Evolutionary conservation across 1,140 invertebrate genomes (phyloP), one percentile per base, ranked within the genome.

Genomic region (Drosophila triauraria): DNA sequence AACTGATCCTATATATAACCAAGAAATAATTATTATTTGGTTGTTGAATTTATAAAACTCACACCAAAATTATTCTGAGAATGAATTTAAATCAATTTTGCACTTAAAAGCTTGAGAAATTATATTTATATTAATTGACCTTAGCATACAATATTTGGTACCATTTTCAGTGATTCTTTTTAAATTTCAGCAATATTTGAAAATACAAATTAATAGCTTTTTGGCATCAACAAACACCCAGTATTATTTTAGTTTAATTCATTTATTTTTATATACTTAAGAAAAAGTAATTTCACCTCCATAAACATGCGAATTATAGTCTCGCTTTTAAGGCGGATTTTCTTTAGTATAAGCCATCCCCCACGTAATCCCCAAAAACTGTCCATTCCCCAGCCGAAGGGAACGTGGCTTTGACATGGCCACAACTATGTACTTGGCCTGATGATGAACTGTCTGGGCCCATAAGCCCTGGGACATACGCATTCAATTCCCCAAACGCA

Each of bases 401-500:
- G 17, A 25, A 43, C 35, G 15, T 23, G 46, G 13, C 25, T 48
- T 27, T 25, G 43, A 10, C 65, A 17, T 57, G 25, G n/a, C 38
- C 53, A 59, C 64, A 54, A 70, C 75, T 78, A n/a, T n/a, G n/a
- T n/a, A 82, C 84, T 83, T 75, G 76, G 82, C 79, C 88, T 84
- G 77, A 88, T 88, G 84, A 87, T 87, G 84, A 84, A 87, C 84
- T 87, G 84, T 68, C 80, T 54, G 75, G 51, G 48, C 46, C 47
- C 44, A 46, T 77, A 44, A 82, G 84, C 80, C 83, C 80, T 54
- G 27, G 84, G 85, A 88, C 78, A 87, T 84, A 80, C 72, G 85
- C 84, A 88, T 87, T 87, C 80, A 88, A 88, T 88, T 87, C 84
- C 84, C 84, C 80, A 78, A 87, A 78, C 84, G 80, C 72, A 88